Evolutionary conservation across 30 jellyfish, hydroid and myxozoan species (phyloP).

Genomic region (Sanderia malayensis): DNA sequence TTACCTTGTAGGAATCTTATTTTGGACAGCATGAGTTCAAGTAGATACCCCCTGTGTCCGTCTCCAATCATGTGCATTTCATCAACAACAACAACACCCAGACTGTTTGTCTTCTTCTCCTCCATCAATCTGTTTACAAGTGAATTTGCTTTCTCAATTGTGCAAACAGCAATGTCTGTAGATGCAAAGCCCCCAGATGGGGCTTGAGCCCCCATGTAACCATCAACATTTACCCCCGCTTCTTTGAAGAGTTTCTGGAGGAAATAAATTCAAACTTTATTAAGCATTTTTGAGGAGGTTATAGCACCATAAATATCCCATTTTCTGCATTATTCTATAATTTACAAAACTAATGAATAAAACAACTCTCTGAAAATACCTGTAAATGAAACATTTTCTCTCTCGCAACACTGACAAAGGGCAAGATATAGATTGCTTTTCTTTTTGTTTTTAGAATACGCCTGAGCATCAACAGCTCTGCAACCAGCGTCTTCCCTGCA

Average conservation of each 20-base stretch:
- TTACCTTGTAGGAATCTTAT: constrained; percentile 56
- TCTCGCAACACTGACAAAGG: constrained; percentile 95
- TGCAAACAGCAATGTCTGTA: constrained; percentile 87
- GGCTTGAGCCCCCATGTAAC: constrained; percentile 86
- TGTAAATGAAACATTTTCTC: constrained; percentile 78
- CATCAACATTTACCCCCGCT: constrained; percentile 75
- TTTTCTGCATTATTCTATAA: too few species aligned
- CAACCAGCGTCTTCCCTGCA: constrained; percentile 96
- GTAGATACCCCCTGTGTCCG: constrained; percentile 78
- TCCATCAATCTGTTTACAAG: constrained; percentile 81
- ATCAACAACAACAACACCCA: constrained; percentile 76
- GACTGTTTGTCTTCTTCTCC: constrained; percentile 53
- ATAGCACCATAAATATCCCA: too few species aligned
- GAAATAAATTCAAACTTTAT: too few species aligned
- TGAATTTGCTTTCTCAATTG: constrained; percentile 94
- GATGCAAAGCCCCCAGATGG: constrained; percentile 83
- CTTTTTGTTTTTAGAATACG: constrained; percentile 62
- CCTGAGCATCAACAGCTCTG: constrained; percentile 88
- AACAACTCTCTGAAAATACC: too few species aligned
- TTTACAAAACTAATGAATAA: too few species aligned
- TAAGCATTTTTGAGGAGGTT: too few species aligned
- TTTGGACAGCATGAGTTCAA: constrained; percentile 79
- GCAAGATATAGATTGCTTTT: constrained; percentile 84
- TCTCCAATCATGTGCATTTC: constrained; percentile 97
- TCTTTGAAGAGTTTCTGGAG: constrained; percentile 64